phyloP scores from a whole-genome alignment of 2,888 invertebrate species.

The Plusia festucae region DNA sequence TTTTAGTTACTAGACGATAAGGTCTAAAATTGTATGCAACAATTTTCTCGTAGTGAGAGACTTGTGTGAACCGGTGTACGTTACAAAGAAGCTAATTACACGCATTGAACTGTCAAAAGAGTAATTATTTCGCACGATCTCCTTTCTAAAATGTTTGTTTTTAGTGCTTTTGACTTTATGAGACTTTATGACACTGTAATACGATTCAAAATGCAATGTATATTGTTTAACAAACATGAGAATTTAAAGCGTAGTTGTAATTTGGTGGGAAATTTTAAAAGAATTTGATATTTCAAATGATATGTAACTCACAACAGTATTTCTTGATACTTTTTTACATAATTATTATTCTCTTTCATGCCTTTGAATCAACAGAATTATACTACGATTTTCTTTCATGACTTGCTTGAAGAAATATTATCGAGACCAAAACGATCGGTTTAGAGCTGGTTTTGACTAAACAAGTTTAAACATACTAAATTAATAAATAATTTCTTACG shows the following conservation, averaged over 20 bases:
- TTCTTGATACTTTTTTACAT: too few species aligned
- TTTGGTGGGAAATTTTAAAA: constrained; percentile 53
- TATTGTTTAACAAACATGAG: constrained; percentile 59
- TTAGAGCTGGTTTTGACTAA: too few species aligned
- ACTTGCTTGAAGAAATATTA: too few species aligned
- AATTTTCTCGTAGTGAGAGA: constrained; percentile 16
- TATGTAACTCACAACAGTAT: too few species aligned
- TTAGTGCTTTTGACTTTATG: constrained; percentile 21
- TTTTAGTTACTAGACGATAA: neutral
- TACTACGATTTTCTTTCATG: too few species aligned
- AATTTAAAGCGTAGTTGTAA: constrained; percentile 52
- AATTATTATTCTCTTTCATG: too few species aligned
- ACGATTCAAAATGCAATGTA: constrained; percentile 43
- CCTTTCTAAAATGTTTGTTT: constrained; percentile 62
- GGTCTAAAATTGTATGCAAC: constrained; percentile 11
- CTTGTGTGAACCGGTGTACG: constrained; percentile 52
- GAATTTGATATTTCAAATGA: neutral
- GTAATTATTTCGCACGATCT: constrained; percentile 78
- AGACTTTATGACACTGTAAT: constrained; percentile 19
- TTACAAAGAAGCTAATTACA: constrained; percentile 66
- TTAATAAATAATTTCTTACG: too few species aligned
- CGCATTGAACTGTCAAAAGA: constrained; percentile 72
- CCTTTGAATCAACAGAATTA: too few species aligned
- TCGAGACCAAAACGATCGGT: too few species aligned
- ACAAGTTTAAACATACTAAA: too few species aligned